Percentiles rank a stretch among this genome's conserved stretches.
These are phyloP conservation scores for Xyliphius kryptos DNA, from an alignment of 2,113 vertebrate genomes.

Conservation along the genomic window DNA sequence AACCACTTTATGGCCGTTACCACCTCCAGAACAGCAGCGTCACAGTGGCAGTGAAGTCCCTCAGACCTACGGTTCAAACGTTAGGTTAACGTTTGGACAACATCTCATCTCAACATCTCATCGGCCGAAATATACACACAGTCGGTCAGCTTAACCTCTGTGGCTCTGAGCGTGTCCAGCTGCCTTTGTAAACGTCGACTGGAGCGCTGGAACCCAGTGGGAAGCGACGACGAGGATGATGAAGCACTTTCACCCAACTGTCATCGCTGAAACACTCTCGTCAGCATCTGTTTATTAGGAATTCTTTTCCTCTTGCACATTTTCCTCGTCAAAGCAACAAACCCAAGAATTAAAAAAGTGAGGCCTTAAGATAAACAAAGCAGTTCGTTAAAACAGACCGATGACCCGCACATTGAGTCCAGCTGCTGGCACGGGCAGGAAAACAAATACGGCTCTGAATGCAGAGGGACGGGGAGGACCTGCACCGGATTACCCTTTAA, in stretches of 20 bases:
- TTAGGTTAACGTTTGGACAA: too few relatives aligned
- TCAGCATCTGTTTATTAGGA: background rate
- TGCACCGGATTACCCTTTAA: conserved; percentile 51
- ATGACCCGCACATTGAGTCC: conserved; percentile 57
- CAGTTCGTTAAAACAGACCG: conserved; percentile 44
- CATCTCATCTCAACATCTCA: too few relatives aligned
- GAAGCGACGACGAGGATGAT: too few relatives aligned
- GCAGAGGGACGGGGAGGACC: conserved; percentile 44
- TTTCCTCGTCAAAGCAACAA: background rate
- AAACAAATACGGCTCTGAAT: conserved; percentile 53
- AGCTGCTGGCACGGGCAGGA: conserved; percentile 59
- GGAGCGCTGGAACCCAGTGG: too few relatives aligned
- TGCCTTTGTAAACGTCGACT: too few relatives aligned
- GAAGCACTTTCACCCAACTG: too few relatives aligned
- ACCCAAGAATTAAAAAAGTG: background rate
- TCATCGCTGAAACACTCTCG: too few relatives aligned
- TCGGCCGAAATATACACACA: too few relatives aligned
- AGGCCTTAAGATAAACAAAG: conserved; percentile 64
- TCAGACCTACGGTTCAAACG: too few relatives aligned
- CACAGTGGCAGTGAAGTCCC: background rate
- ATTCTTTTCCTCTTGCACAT: background rate
- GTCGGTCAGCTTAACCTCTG: too few relatives aligned
- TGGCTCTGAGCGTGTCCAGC: too few relatives aligned
- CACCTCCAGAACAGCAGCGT: conserved; percentile 20
- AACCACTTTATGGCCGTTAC: conserved; percentile 42